Base-by-base conservation (phyloP, 2,888 invertebrate genomes). In the Hirudinaria manillensis region DNA sequence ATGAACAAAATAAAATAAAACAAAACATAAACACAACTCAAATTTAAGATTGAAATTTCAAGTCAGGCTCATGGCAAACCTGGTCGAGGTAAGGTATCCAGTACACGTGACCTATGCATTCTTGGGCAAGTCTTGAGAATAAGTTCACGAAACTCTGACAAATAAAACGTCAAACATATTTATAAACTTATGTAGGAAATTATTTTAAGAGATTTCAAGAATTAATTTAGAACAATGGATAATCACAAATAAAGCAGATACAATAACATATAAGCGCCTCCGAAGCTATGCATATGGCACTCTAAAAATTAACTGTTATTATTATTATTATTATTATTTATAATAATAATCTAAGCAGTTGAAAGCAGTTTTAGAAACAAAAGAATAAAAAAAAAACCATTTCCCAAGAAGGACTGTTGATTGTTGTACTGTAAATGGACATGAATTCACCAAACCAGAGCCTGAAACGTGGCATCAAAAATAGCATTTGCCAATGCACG, bases 81-180 rank as follows among this genome's bases (percentile, higher is more conserved):
- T 81, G 81, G n/a, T 93, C 90, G 73, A 93, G 88, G 82, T 93
- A 89, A 0, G 92, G 92, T 77, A 90, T 90, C 94, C 94, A 96
- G 84, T 96, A 90, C 66, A 95, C 90, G 74, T 90, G 89, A 0
- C 94, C 94, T 74, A 92, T 90, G 84, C 91, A 92, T 80, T 89
- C 87, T 80, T 88, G 87, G 0, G 92, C 91, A 68, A 93, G 85
- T 68, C 90, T 88, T 0, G 92, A 88, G 84, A 94, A 90, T 68
- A 94, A 86, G 81, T 88, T 88, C 85, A 93, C 82, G 36, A 87
- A 86, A 77, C 89, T 89, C 91, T 91, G 85, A 7, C 10, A 45
- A 45, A 45, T 45, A 45, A 16, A 10, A 45, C 45, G 72, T 81
- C 80, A 55, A 36, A 77, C 21, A 38, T 38, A 34, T 29, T 53